phyloP scores from a whole-genome alignment of 2,797 vertebrate species.

The Novumbra hubbsi region DNA sequence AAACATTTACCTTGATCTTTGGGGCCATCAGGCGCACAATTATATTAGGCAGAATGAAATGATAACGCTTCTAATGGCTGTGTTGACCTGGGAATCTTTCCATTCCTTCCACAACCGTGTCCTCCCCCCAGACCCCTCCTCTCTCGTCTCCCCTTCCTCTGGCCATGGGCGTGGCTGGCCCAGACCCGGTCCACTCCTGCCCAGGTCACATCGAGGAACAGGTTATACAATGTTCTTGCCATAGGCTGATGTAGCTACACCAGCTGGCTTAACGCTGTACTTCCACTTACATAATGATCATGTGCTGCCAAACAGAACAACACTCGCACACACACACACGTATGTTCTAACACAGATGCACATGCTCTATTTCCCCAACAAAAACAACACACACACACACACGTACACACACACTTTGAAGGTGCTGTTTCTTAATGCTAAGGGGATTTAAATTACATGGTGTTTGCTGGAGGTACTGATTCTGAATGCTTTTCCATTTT shows the following conservation, averaged over 20 bases:
- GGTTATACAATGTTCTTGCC: constrained; percentile 10
- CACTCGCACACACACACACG: too few relatives aligned
- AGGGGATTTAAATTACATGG: constrained; percentile 22
- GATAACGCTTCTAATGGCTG: background rate
- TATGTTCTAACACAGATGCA: too few relatives aligned
- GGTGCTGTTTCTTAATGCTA: background rate
- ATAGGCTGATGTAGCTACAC: background rate
- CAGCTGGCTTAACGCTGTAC: background rate
- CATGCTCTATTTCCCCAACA: too few relatives aligned
- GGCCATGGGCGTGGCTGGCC: constrained; percentile 29
- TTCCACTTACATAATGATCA: constrained; percentile 17
- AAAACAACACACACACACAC: too few relatives aligned
- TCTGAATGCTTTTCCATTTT: constrained; percentile 22
- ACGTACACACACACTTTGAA: background rate
- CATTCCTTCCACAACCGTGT: background rate
- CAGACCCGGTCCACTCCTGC: background rate
- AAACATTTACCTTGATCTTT: too few relatives aligned
- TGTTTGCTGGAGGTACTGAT: background rate
- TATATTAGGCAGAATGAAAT: background rate
- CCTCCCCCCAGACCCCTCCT: background rate
- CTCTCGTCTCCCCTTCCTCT: constrained; percentile 7
- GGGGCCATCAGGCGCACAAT: too few relatives aligned
- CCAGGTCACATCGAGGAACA: constrained; percentile 7
- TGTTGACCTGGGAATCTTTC: background rate
- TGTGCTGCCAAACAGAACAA: background rate